Percentiles rank a stretch among this genome's conserved stretches.
Conservation (phyloP, 2,113 vertebrate species). For the Columba livia region DNA sequence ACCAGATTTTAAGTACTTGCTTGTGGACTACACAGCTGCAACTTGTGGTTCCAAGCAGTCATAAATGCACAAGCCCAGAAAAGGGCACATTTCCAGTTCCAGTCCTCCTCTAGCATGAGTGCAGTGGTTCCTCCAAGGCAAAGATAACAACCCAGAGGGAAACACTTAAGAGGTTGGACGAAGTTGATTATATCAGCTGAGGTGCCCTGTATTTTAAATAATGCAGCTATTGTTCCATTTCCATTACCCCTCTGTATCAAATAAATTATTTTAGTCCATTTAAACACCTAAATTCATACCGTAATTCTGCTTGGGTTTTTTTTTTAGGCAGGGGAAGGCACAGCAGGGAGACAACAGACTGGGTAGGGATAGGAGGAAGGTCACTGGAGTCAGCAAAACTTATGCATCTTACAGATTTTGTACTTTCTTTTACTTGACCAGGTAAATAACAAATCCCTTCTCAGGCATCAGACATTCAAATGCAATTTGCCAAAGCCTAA, state of each 20-base stretch:
- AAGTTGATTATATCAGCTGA: neutral
- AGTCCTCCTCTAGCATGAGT: neutral
- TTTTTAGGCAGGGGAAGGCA: too few relatives aligned
- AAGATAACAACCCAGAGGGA: neutral
- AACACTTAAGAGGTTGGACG: neutral
- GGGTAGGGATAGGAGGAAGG: neutral
- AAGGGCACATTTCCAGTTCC: neutral
- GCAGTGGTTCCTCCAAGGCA: neutral
- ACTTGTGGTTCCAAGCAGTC: neutral
- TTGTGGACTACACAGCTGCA: neutral
- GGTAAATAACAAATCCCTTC: neutral
- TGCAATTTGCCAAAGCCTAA: neutral
- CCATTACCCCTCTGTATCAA: neutral
- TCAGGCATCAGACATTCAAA: neutral
- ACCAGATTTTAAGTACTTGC: neutral
- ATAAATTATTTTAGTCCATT: neutral
- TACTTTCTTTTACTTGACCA: neutral
- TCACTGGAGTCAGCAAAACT: neutral
- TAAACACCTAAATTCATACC: neutral
- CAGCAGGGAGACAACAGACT: accelerated
- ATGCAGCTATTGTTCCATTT: neutral
- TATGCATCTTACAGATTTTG: neutral
- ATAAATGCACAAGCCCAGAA: neutral
- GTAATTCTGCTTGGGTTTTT: neutral
- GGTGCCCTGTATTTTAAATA: neutral